Evolutionary conservation across 35 echinoderm and acorn worm species (phyloP), one percentile per base, ranked within the genome.

Genomic region (Anneissia japonica): DNA sequence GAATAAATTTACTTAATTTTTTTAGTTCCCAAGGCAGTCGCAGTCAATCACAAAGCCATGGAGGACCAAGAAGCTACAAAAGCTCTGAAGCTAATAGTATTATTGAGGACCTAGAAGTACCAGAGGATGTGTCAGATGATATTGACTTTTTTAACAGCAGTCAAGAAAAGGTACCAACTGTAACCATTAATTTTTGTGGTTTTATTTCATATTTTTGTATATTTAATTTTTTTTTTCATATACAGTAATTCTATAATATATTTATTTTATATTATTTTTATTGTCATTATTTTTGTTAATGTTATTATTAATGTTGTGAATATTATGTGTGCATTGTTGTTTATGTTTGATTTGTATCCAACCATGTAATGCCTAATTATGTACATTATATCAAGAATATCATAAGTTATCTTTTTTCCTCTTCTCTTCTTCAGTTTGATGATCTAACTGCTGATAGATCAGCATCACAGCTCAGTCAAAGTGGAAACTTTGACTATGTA

Each of bases 141-240:
- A 91, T 93, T 46, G 91, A 92, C 83, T 97, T 97, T 46, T 35
- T 97, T 29, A 88, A 84, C 26, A 97, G 94, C 38, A 97, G 94
- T 77, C 90, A 92, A 85, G 94, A 97, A 23, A 97, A 88, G 84
- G 94, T 97, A 82, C 80, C 80, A 37, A 13, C 46, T 13, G 11
- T 56, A 13, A 56, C 11, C 26, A 56, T 13, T 56, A 56, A 13
- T 11, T 56, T 11, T 56, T 13, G 26, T 13, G 26, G 46, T 56
- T 13, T 64, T 64, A n/a, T n/a, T 64, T 64, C 12, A 13, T n/a
- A n/a, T n/a, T n/a, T n/a, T n/a, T n/a, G n/a, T n/a, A n/a, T n/a
- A n/a, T n/a, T n/a, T n/a, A n/a, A n/a, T n/a, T n/a, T n/a, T n/a
- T n/a, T n/a, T n/a, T n/a, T n/a, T n/a, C n/a, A n/a, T n/a, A n/a